A percentile compares a stretch with the other conserved stretches of the same genome.
phyloP scores from a whole-genome alignment of 2,888 invertebrate genomes.

The Pyralis farinalis region DNA sequence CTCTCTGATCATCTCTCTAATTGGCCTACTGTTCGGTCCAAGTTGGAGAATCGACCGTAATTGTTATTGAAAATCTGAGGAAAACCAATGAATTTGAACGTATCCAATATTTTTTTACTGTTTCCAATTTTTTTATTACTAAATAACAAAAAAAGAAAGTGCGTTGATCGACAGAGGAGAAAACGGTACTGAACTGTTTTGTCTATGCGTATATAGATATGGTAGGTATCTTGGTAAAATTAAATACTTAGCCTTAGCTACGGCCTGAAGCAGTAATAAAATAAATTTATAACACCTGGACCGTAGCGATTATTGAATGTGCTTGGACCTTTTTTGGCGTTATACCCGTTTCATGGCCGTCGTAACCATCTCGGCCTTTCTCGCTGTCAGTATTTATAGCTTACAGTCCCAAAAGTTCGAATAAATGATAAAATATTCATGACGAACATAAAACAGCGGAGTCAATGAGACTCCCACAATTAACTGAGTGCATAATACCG shows the following conservation, averaged over 20 bases:
- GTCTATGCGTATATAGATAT: too few relatives aligned
- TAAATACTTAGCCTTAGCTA: too few relatives aligned
- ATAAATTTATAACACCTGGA: slow-evolving; percentile 45
- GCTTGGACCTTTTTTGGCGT: slow-evolving; percentile 33
- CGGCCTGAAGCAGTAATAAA: slow-evolving; percentile 36
- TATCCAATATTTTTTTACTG: too few relatives aligned
- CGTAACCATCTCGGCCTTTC: slow-evolving; percentile 33
- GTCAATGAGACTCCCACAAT: slow-evolving; percentile 49
- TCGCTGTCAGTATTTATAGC: slow-evolving; percentile 25
- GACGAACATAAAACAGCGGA: slow-evolving; percentile 40
- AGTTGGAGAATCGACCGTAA: too few relatives aligned
- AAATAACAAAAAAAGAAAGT: too few relatives aligned
- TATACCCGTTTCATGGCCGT: slow-evolving; percentile 32
- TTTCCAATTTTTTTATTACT: too few relatives aligned
- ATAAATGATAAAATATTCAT: slow-evolving; percentile 54
- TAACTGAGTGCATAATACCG: slow-evolving; percentile 48
- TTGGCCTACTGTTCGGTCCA: too few relatives aligned
- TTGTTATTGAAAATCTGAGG: too few relatives aligned
- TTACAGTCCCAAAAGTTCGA: slow-evolving; percentile 23
- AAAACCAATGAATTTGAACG: too few relatives aligned
- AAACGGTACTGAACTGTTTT: too few relatives aligned
- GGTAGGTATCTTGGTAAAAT: neutral
- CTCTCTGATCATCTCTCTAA: too few relatives aligned
- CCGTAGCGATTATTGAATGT: slow-evolving; percentile 29
- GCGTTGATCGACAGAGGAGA: too few relatives aligned